These are phyloP conservation scores for Pogonocichla stellata DNA, from an alignment of 2,113 vertebrate species.

Conservation along the genomic window DNA sequence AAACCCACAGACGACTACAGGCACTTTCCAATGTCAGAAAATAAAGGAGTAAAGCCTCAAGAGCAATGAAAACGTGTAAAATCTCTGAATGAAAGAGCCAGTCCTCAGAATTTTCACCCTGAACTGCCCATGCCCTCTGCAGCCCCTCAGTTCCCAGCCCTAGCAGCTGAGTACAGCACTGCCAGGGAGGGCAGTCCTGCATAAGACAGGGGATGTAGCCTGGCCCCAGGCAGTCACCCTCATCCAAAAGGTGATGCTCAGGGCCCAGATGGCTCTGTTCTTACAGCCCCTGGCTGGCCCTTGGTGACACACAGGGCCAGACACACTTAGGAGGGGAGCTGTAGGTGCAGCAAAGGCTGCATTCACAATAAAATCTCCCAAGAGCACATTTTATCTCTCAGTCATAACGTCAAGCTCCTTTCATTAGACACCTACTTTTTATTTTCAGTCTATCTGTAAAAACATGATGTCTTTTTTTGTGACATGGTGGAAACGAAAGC, in stretches of 20 bases:
- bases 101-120: not conserved
- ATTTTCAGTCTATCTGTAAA: not conserved
- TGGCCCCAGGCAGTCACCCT: not conserved
- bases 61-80: not conserved
- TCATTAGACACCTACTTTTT: not conserved
- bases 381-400: not conserved
- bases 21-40: not conserved
- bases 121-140: not conserved
- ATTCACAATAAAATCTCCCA: not conserved
- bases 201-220: not conserved
- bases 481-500: not conserved
- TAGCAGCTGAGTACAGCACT: not conserved
- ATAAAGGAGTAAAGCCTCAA: not conserved
- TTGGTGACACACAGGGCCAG: not conserved
- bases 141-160: fast-evolving
- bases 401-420: not conserved
- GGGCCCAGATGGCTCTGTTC: not conserved
- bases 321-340: not conserved
- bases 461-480: not conserved
- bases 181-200: not conserved
- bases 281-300: not conserved
- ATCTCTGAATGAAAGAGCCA: not conserved
- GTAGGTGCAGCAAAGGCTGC: not conserved
- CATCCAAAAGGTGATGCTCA: not conserved
- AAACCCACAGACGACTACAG: fast-evolving